These are phyloP conservation scores for Nomada fucata DNA, from an alignment of 2,888 invertebrate genomes.

Conservation along the genomic window DNA sequence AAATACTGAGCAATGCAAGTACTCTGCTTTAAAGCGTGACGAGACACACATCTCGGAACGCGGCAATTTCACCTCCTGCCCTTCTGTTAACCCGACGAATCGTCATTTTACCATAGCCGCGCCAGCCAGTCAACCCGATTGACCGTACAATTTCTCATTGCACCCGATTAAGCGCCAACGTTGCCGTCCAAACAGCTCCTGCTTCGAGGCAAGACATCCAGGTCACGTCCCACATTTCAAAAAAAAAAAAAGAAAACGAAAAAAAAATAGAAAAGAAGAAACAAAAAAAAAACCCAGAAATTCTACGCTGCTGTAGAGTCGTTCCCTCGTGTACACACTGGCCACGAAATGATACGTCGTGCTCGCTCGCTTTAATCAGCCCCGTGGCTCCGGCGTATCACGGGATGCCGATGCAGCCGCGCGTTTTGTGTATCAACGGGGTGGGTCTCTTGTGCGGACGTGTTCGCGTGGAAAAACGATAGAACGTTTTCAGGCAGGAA, in stretches of 20 bases:
- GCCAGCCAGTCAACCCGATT: not conserved
- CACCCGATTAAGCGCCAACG: slow-evolving; percentile 21
- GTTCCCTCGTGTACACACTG: not conserved
- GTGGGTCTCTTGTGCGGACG: not conserved
- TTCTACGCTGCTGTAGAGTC: too few species aligned
- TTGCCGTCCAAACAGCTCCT: slow-evolving; percentile 10
- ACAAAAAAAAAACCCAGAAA: too few species aligned
- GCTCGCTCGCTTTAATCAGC: slow-evolving; percentile 61
- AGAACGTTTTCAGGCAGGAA: slow-evolving; percentile 2
- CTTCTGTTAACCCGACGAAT: slow-evolving; percentile 15
- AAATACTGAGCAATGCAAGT: too few species aligned
- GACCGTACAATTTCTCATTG: not conserved
- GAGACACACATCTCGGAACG: not conserved
- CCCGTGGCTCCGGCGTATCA: slow-evolving; percentile 43
- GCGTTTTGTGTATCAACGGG: slow-evolving; percentile 38
- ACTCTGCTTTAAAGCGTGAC: too few species aligned
- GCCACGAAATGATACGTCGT: slow-evolving; percentile 31
- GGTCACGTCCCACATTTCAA: slow-evolving; percentile 28
- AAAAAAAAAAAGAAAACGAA: not conserved
- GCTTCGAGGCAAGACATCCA: not conserved
- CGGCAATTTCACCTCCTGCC: slow-evolving; percentile 16
- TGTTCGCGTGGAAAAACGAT: slow-evolving; percentile 61
- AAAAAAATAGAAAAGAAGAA: too few species aligned
- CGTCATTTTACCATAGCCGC: not conserved
- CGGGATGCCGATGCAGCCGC: slow-evolving; percentile 45